phyloP scores from a whole-genome alignment of 2,797 vertebrate genomes.

The Enteromius unitaeniatus region DNA sequence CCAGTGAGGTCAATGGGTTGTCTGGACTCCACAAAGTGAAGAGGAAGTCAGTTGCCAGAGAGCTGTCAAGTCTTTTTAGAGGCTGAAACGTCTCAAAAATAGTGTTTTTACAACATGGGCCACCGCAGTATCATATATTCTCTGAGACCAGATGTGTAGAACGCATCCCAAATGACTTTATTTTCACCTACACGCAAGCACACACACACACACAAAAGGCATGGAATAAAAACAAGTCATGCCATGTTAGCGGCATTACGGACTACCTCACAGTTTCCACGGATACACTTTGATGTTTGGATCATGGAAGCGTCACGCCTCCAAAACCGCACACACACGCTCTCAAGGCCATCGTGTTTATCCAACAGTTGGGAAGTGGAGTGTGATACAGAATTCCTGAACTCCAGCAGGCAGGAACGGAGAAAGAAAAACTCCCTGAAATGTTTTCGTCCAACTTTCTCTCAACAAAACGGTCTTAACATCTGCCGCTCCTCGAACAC shows the following conservation, averaged over 20 bases:
- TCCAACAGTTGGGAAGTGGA: slow-evolving; percentile 61
- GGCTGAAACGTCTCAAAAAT: slow-evolving; percentile 15
- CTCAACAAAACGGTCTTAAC: not conserved
- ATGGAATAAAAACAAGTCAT: slow-evolving; percentile 43
- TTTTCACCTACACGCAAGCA: slow-evolving; percentile 20
- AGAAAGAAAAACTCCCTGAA: slow-evolving; percentile 21
- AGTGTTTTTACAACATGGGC: slow-evolving; percentile 28
- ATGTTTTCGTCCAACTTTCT: slow-evolving; percentile 21
- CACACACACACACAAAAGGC: not conserved
- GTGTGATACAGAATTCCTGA: slow-evolving; percentile 68
- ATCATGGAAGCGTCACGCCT: slow-evolving; percentile 41
- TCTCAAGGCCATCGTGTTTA: slow-evolving; percentile 70
- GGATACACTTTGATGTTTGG: slow-evolving; percentile 48
- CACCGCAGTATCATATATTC: slow-evolving; percentile 30
- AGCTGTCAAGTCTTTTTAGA: slow-evolving; percentile 49
- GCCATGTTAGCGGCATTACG: slow-evolving; percentile 40
- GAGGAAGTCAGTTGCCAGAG: slow-evolving; percentile 49
- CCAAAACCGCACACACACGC: slow-evolving; percentile 29
- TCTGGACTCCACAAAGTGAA: slow-evolving; percentile 42
- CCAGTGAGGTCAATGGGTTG: slow-evolving; percentile 37
- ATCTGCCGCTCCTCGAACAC: slow-evolving; percentile 1
- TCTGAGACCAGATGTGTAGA: slow-evolving; percentile 32
- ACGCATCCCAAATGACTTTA: slow-evolving; percentile 5
- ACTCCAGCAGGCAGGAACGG: slow-evolving; percentile 46
- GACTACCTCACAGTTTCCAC: slow-evolving; percentile 46